A percentile compares a stretch with the other conserved stretches of the same genome.
Conservation (phyloP, 2,888 invertebrate genomes). For the Napeogenes inachia region DNA sequence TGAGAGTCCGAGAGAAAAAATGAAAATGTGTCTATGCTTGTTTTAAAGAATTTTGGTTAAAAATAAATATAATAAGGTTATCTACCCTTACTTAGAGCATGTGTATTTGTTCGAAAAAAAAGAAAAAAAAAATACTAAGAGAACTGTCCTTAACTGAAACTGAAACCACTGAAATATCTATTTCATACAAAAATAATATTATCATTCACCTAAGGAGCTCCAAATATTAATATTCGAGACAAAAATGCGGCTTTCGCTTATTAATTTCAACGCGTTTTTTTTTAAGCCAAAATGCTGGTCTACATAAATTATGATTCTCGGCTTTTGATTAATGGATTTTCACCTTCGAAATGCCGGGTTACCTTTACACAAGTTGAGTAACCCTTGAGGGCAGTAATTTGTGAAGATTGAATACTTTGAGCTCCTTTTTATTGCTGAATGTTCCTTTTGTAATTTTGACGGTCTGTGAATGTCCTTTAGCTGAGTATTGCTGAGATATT, state of each 20-base stretch:
- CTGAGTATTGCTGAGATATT: no score
- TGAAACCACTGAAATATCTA: no score
- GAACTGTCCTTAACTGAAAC: no score
- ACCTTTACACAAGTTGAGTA: constrained; percentile 32
- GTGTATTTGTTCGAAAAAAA: no score
- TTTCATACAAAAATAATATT: background rate
- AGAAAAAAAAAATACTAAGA: no score
- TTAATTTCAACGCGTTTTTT: constrained; percentile 24
- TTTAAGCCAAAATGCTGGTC: constrained; percentile 15
- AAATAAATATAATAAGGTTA: no score
- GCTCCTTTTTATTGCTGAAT: constrained; percentile 23
- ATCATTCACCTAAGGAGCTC: background rate
- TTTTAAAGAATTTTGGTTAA: no score
- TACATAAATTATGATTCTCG: constrained; percentile 19
- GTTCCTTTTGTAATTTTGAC: no score
- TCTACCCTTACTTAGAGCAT: no score
- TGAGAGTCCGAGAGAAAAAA: no score
- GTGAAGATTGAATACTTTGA: constrained; percentile 37
- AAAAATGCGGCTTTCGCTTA: constrained; percentile 20
- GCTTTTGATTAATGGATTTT: constrained; percentile 26
- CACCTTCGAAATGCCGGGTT: constrained; percentile 21
- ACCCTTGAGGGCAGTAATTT: constrained; percentile 37
- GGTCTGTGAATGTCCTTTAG: no score
- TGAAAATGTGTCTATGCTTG: no score
- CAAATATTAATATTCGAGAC: constrained; percentile 7